Evolutionary conservation across 2,888 invertebrate genomes (phyloP).

Genomic region (Neoitamus cyanurus): DNA sequence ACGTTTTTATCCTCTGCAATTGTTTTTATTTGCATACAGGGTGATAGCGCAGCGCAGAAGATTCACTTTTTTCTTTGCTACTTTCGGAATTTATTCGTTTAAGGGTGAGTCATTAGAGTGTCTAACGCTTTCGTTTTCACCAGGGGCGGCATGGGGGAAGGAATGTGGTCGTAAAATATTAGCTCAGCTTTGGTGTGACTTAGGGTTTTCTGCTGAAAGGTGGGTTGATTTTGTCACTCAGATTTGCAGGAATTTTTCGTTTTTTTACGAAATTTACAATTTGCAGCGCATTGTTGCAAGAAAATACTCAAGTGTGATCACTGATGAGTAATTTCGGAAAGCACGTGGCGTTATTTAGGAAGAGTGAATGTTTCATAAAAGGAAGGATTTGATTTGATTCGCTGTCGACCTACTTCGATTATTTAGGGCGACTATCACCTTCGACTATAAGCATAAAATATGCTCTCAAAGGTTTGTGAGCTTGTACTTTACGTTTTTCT

Average conservation of each 20-base stretch:
- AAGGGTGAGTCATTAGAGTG: background rate
- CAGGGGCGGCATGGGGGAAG: background rate
- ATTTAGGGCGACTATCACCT: too few species aligned
- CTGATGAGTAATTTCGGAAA: background rate
- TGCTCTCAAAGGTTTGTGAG: too few species aligned
- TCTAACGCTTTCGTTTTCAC: background rate
- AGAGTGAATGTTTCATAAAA: too few species aligned
- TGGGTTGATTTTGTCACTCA: background rate
- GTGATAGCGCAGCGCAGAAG: background rate
- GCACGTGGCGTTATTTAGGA: background rate
- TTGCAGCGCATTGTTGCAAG: background rate
- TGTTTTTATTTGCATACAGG: background rate
- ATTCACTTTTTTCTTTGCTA: background rate
- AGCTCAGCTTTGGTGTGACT: background rate
- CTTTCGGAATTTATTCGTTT: background rate
- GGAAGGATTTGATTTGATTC: too few species aligned
- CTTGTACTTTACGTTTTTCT: too few species aligned
- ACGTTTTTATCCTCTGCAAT: background rate
- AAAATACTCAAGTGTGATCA: background rate
- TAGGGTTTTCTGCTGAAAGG: background rate
- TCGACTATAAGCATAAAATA: too few species aligned
- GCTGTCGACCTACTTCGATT: too few species aligned
- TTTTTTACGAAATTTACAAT: background rate
- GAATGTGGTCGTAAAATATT: background rate
- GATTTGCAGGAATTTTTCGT: background rate